phyloP scores from a whole-genome alignment of 2,797 vertebrate genomes.

The Catamblyrhynchus diadema region DNA sequence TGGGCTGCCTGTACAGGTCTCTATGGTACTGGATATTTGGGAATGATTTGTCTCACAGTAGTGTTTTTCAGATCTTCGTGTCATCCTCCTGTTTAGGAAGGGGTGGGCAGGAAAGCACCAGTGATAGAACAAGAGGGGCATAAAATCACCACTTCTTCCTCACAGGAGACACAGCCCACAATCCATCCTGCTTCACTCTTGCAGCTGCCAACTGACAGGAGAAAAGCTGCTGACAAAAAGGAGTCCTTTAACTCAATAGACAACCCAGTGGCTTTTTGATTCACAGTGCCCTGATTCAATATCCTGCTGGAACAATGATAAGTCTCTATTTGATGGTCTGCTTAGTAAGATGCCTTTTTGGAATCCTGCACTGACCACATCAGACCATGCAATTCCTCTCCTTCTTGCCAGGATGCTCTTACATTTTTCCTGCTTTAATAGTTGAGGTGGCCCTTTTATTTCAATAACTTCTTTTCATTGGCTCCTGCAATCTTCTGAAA shows the following conservation, averaged over 20 bases:
- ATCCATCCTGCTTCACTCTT: neutral
- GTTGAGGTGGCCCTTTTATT: constrained; percentile 18
- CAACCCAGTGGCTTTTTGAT: neutral
- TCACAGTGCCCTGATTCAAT: neutral
- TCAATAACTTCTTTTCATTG: constrained; percentile 14
- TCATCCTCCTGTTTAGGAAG: neutral
- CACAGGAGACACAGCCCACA: neutral
- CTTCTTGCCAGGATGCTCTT: constrained; percentile 16
- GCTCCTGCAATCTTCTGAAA: constrained; percentile 11
- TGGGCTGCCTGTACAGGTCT: neutral
- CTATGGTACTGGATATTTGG: neutral
- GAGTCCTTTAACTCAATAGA: neutral
- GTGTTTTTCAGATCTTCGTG: neutral
- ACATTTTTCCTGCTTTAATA: neutral
- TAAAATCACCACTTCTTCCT: neutral
- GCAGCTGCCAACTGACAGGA: neutral
- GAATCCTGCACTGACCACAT: constrained; percentile 10
- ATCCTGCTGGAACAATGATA: neutral
- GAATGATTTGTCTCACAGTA: neutral
- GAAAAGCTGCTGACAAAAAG: neutral
- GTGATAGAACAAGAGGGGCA: neutral
- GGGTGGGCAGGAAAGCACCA: neutral
- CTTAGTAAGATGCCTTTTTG: neutral
- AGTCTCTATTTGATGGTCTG: neutral
- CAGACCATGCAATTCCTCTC: neutral